phyloP scores from a whole-genome alignment of 1,140 invertebrate genomes.

The Drosophila punjabiensis region DNA sequence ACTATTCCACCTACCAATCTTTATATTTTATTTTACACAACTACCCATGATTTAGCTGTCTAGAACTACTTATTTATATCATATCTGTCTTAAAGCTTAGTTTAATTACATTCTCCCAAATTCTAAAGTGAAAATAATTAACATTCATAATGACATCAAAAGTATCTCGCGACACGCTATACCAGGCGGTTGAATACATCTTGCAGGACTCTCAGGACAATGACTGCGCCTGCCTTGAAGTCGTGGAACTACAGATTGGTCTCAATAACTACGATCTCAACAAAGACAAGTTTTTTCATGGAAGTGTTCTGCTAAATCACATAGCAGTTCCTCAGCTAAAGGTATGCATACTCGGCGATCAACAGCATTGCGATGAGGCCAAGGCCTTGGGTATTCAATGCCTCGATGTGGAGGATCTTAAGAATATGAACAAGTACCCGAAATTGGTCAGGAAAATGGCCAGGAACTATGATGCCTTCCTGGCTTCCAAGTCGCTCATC shows the following conservation, averaged over 20 bases:
- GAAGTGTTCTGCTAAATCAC: constrained; percentile 11
- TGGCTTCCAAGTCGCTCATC: constrained; percentile 15
- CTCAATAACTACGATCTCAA: constrained; percentile 17
- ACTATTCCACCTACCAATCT: not conserved
- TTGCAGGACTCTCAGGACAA: not conserved
- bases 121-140: not conserved
- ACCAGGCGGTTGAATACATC: not conserved
- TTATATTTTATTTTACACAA: not conserved
- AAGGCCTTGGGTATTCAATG: constrained; percentile 3
- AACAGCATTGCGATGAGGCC: constrained; percentile 17
- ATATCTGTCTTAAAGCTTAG: too few relatives aligned
- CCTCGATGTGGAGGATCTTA: constrained; percentile 7
- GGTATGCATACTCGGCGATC: constrained; percentile 22
- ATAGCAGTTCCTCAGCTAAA: constrained; percentile 20
- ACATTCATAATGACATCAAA: not conserved
- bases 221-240: not conserved
- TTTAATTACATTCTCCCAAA: not conserved
- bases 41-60: not conserved
- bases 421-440: not conserved
- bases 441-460: constrained; percentile 13
- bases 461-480: constrained; percentile 6
- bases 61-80: not conserved
- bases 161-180: constrained; percentile 6
- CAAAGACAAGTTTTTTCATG: not conserved
- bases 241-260: constrained; percentile 20